Percentiles rank a stretch among this genome's conserved stretches.
phyloP scores from a whole-genome alignment of 2,797 vertebrate genomes.

The Eutrigla gurnardus region DNA sequence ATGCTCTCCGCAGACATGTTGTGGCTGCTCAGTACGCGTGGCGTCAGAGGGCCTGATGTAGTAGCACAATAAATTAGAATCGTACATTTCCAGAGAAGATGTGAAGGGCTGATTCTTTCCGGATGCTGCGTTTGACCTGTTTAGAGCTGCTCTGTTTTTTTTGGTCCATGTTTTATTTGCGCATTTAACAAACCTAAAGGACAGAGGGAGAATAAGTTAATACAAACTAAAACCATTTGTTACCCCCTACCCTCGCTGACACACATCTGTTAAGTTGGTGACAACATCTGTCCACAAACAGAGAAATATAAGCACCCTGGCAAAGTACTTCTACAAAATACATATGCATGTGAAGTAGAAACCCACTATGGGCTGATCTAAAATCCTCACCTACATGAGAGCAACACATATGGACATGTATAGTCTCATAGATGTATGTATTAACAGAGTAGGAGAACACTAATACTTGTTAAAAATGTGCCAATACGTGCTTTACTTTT shows the following conservation, averaged over 20 bases:
- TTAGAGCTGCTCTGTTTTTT: conserved; percentile 13
- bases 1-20: conserved; percentile 81
- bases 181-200: neutral
- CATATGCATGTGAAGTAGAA: neutral
- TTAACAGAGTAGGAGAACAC: no score
- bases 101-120: conserved; percentile 36
- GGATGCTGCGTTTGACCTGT: conserved; percentile 30
- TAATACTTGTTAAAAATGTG: no score
- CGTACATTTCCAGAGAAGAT: conserved; percentile 64
- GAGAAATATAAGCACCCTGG: no score
- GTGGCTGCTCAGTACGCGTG: conserved; percentile 68
- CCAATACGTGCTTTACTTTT: neutral
- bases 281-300: no score
- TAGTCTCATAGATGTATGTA: no score
- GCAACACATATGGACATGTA: neutral
- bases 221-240: neutral
- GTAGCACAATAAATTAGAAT: conserved; percentile 69
- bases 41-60: conserved; percentile 71
- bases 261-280: neutral
- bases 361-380: neutral
- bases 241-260: neutral
- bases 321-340: no score
- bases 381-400: neutral
- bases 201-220: neutral
- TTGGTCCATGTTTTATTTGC: neutral